phyloP scores from a whole-genome alignment of 1,140 invertebrate genomes.

The Trachymyrmex septentrionalis region DNA sequence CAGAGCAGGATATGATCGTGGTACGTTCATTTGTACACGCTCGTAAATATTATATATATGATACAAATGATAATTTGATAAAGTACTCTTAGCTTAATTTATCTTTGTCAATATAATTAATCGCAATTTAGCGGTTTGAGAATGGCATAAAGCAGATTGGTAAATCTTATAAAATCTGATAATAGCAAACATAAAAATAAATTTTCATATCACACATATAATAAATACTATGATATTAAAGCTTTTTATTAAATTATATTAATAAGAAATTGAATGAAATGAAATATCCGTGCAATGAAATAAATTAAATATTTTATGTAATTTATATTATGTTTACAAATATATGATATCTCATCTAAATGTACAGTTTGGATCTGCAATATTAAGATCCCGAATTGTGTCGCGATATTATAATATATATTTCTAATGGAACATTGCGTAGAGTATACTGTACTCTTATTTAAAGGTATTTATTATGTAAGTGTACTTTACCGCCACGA shows the following conservation, averaged over 20 bases:
- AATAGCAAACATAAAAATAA: neutral
- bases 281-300: conserved; percentile 2
- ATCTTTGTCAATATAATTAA: conserved; percentile 31
- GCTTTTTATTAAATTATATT: conserved; percentile 30
- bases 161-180: conserved; percentile 30
- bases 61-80: conserved; percentile 10
- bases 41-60: conserved; percentile 1
- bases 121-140: neutral
- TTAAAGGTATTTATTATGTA: conserved; percentile 65
- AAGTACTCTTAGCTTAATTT: conserved; percentile 33
- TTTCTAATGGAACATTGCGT: conserved; percentile 19
- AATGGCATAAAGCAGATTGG: neutral
- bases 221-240: conserved; percentile 38
- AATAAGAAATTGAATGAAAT: conserved; percentile 23
- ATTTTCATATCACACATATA: neutral
- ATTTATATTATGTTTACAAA: conserved; percentile 37
- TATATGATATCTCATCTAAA: neutral
- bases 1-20: neutral
- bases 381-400: conserved; percentile 23
- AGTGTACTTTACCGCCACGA: conserved; percentile 59
- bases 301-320: conserved; percentile 5
- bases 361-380: neutral
- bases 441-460: conserved; percentile 26
- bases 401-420: conserved; percentile 13
- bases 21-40: neutral